Evolutionary conservation across 2,113 vertebrate species (phyloP).

Genomic region (Lamprologus ornatipinnis): DNA sequence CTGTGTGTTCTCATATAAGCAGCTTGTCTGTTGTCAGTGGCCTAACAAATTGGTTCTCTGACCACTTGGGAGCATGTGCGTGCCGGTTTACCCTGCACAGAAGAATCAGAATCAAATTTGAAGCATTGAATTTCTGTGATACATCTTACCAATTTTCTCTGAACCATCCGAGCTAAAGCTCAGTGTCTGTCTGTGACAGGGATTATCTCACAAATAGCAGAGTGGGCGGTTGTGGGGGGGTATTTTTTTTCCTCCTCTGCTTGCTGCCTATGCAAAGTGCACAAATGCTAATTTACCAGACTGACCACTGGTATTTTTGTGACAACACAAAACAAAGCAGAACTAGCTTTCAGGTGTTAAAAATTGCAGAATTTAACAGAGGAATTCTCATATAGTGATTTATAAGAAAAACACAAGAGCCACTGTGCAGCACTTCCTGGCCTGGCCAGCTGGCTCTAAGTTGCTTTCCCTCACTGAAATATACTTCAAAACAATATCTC

Average conservation of each 20-base stretch:
- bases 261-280: neutral
- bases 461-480: neutral
- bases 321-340: neutral
- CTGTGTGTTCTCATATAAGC: constrained; percentile 33
- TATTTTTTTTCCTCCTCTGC: neutral
- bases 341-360: neutral
- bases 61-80: constrained; percentile 50
- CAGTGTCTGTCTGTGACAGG: constrained; percentile 29
- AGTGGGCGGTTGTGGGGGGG: neutral
- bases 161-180: constrained; percentile 15
- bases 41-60: constrained; percentile 61
- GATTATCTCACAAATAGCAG: constrained; percentile 37
- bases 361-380: neutral
- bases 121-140: constrained; percentile 49
- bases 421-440: neutral
- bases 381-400: neutral
- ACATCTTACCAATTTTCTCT: constrained; percentile 45
- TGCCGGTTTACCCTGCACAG: constrained; percentile 42
- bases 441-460: neutral
- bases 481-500: neutral
- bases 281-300: neutral
- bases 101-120: constrained; percentile 54
- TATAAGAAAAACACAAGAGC: neutral
- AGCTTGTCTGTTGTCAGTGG: constrained; percentile 42
- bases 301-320: neutral